Percentiles rank a stretch among this genome's conserved stretches.
Conservation (phyloP, 2,888 invertebrate genomes). For the Eledona agricola region DNA sequence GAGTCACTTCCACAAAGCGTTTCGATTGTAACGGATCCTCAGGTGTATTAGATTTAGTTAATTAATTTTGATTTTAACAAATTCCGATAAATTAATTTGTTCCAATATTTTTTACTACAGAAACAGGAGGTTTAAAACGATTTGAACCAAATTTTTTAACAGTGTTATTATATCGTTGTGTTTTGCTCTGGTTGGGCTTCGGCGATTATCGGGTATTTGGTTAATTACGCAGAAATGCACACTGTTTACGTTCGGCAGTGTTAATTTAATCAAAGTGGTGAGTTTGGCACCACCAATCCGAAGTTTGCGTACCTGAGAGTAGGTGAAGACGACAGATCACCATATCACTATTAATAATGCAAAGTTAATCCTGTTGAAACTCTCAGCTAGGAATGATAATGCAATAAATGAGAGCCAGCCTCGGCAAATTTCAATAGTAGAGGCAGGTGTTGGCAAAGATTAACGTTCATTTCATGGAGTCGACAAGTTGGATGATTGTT, state of each 20-base stretch:
- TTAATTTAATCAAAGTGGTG: slow-evolving; percentile 26
- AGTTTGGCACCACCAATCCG: slow-evolving; percentile 17
- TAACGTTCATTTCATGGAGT: slow-evolving; percentile 1
- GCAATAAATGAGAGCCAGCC: slow-evolving; percentile 39
- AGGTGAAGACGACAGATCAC: slow-evolving; percentile 22
- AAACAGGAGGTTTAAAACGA: neutral
- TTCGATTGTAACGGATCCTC: no score
- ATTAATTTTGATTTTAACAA: no score
- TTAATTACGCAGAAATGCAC: slow-evolving; percentile 14
- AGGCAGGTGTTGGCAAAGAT: slow-evolving; percentile 41
- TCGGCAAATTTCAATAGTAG: slow-evolving; percentile 39
- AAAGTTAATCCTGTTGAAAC: slow-evolving; percentile 37
- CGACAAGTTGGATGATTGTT: slow-evolving; percentile 32
- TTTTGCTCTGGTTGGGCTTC: no score
- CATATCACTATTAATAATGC: slow-evolving; percentile 34
- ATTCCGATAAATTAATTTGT: no score
- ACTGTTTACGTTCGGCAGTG: slow-evolving; percentile 17
- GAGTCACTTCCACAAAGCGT: no score
- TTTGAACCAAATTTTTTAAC: neutral
- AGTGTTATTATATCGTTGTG: no score
- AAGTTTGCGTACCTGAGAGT: slow-evolving; percentile 25
- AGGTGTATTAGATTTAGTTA: no score
- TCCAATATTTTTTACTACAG: no score
- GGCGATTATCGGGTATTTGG: neutral
- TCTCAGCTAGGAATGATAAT: slow-evolving; percentile 40